Percentiles rank a stretch among this genome's conserved stretches.
Evolutionary conservation across 2,113 vertebrate species (phyloP).

Genomic region (Dasyurus viverrinus): DNA sequence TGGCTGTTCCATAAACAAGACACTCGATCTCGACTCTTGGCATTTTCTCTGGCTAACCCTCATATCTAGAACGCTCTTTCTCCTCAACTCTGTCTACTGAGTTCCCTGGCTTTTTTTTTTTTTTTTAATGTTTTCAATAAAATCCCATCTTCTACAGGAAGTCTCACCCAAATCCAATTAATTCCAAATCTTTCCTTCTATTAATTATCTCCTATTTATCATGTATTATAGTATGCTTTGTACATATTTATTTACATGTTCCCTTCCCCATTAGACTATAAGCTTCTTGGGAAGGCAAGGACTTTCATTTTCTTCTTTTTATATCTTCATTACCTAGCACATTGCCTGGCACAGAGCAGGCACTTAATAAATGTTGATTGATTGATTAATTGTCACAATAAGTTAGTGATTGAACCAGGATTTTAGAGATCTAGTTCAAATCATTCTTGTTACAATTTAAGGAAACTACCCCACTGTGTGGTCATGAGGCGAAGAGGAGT

Average conservation of each 20-base stretch:
- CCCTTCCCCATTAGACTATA: not conserved
- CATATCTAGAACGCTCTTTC: not conserved
- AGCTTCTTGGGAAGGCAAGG: not conserved
- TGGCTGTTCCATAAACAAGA: not conserved
- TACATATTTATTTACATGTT: not conserved
- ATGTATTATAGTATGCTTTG: not conserved
- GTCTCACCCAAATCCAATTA: not conserved
- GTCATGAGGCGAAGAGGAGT: not conserved
- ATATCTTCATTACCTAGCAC: not conserved
- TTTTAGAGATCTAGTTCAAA: not conserved
- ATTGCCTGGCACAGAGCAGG: not conserved
- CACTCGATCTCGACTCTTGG: not conserved
- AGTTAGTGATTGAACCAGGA: not conserved
- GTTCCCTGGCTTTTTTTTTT: not conserved
- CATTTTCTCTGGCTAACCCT: not conserved
- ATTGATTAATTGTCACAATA: not conserved
- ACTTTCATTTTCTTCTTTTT: not conserved
- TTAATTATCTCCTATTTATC: not conserved
- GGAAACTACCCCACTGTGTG: not conserved
- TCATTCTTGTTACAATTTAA: not conserved
- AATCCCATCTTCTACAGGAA: not conserved
- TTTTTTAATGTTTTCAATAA: not conserved
- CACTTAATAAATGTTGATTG: not conserved
- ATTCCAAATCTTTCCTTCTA: not conserved
- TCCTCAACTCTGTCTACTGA: not conserved